A percentile compares a stretch with the other conserved stretches of the same genome.
These are phyloP conservation scores for Corythornis madagascariensis DNA, from an alignment of 2,113 vertebrate species.

Conservation along the genomic window DNA sequence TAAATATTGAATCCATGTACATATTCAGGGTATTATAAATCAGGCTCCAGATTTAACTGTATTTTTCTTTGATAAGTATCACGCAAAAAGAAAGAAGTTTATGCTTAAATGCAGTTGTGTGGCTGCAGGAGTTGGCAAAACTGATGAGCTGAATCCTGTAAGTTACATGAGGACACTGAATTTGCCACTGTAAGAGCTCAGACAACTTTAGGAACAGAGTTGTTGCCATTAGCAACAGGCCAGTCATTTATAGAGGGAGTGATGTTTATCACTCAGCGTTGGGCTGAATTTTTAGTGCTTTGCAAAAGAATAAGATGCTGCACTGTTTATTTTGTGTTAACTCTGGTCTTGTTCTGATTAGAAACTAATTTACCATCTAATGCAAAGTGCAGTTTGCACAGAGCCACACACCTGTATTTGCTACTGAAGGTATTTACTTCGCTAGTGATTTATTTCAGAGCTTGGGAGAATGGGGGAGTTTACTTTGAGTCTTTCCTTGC, in stretches of 20 bases:
- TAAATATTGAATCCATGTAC: neutral
- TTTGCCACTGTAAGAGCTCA: conserved; percentile 28
- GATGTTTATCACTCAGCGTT: conserved; percentile 45
- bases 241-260: conserved; percentile 42
- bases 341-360: neutral
- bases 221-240: conserved; percentile 60
- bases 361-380: neutral
- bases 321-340: neutral
- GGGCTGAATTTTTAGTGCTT: conserved; percentile 35
- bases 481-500: neutral
- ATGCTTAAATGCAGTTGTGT: neutral
- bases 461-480: neutral
- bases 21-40: neutral
- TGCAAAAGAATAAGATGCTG: neutral
- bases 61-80: neutral
- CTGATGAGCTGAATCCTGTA: neutral
- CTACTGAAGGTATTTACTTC: neutral
- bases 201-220: conserved; percentile 57
- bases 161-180: conserved; percentile 20
- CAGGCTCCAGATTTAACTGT: neutral
- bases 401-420: neutral
- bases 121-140: neutral
- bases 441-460: neutral
- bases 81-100: neutral
- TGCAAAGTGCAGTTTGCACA: neutral